phyloP scores from a whole-genome alignment of 2,888 invertebrate species.

The Protophormia terraenovae region DNA sequence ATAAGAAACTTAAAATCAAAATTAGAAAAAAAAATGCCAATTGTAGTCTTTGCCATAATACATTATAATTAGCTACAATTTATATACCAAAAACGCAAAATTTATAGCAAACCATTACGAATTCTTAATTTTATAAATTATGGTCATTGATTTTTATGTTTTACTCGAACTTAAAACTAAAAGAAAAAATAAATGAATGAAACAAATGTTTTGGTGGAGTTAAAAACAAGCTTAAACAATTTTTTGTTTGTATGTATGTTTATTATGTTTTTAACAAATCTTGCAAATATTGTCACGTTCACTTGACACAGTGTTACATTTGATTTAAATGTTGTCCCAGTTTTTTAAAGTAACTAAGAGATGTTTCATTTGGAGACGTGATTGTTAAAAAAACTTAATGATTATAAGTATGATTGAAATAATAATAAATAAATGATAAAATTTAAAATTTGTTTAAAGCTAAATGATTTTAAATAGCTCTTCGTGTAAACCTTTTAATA shows the following conservation, averaged over 20 bases:
- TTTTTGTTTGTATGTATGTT: no score
- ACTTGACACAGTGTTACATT: constrained; percentile 21
- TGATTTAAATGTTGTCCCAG: constrained; percentile 28
- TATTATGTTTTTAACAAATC: background rate
- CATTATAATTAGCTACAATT: constrained; percentile 70
- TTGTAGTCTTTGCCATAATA: constrained; percentile 64
- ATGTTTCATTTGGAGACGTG: background rate
- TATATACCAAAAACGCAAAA: constrained; percentile 68
- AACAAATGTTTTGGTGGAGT: background rate
- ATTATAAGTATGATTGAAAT: background rate
- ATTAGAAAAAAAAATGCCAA: constrained; percentile 33
- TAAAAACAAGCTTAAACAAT: constrained; percentile 18
- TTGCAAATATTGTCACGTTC: constrained; percentile 30
- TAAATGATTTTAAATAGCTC: no score
- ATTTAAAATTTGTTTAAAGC: no score
- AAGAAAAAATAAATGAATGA: constrained; percentile 48
- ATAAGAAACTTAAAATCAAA: constrained; percentile 15
- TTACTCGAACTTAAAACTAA: background rate
- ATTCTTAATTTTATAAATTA: constrained; percentile 66
- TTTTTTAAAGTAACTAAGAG: background rate
- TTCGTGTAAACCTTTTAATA: no score
- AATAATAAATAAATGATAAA: background rate
- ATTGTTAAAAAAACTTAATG: background rate
- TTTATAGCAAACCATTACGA: constrained; percentile 67
- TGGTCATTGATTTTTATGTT: constrained; percentile 57